Conservation (phyloP, 2,113 vertebrate genomes). For the Scalopus aquaticus region DNA sequence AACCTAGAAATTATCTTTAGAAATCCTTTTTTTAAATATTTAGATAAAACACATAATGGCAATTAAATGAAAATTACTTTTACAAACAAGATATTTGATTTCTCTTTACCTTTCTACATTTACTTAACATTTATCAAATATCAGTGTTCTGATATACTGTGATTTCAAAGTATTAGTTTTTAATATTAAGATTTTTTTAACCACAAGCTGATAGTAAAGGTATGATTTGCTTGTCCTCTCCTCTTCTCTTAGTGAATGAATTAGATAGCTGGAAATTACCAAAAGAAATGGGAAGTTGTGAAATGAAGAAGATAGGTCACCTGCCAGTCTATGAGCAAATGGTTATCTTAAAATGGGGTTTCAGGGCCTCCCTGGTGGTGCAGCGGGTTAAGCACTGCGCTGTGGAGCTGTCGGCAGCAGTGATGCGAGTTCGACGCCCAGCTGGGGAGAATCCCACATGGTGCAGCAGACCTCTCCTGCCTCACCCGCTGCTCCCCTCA, state of each 20-base stretch:
- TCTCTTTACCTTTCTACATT: background rate
- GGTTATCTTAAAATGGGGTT: background rate
- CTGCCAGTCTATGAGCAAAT: rapidly evolving
- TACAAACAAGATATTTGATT: background rate
- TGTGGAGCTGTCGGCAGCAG: too few species aligned
- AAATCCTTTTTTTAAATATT: background rate
- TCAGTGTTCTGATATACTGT: background rate
- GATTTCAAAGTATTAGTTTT: background rate
- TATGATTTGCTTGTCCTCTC: background rate
- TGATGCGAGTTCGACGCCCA: too few species aligned
- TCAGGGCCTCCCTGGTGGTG: too few species aligned
- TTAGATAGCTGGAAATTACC: background rate
- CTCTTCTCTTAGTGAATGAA: background rate
- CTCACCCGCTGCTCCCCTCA: too few species aligned
- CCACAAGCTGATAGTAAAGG: background rate
- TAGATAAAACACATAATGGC: background rate
- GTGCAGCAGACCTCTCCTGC: too few species aligned
- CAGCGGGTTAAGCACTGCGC: too few species aligned
- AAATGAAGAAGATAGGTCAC: background rate
- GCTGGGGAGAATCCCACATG: too few species aligned
- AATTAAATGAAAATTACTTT: background rate
- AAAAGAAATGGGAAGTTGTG: background rate
- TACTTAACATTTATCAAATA: background rate
- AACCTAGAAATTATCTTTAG: background rate
- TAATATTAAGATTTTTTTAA: background rate